Base-by-base conservation (phyloP, 2,888 invertebrate species). In the Xestobium rufovillosum region DNA sequence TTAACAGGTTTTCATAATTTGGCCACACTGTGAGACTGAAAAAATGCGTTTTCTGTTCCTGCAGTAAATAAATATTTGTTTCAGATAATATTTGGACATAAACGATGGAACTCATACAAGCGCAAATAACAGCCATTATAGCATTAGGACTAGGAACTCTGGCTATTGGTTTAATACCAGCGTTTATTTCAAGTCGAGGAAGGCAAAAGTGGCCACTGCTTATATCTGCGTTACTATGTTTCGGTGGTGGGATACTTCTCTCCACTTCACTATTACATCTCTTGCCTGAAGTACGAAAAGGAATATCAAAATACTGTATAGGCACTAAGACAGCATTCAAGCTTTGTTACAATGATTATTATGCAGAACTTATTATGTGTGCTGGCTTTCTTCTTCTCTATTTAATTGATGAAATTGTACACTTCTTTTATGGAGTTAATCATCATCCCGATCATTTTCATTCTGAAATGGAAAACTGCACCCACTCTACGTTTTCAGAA, bases 231-330 rank as follows among this genome's bases (percentile, higher is more conserved):
- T 63, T 84, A 4, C 67, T 88, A 1, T 87, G 85, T 55, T 85
- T 84, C 52, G 88, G 88, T 2, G 86, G 81, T 3, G 88, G 88
- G 1, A 82, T 88, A 13, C 69, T 88, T 3, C 63, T 88, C 3
- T 78, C 84, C 1, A 88, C 88, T 1, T 76, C 85, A 0, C 48
- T 86, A 17, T 70, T 83, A 11, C 88, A 88, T 62, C 83, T 88
- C 70, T 64, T 88, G 3, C 85, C 85, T n/a, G 87, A 88, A 69
- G 78, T 81, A 14, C 70, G 81, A 34, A 73, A 76, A 41, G 69
- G 70, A 42, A 72, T 77, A 42, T n/a, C 23, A 8, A n/a, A 19
- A n/a, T 19, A 19, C 23, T 8, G 23, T n/a, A n/a, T n/a, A n/a
- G n/a, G n/a, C n/a, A n/a, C n/a, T n/a, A n/a, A n/a, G n/a, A n/a